Conservation (phyloP, 2,888 invertebrate genomes). For the Xestia c-nigrum region DNA sequence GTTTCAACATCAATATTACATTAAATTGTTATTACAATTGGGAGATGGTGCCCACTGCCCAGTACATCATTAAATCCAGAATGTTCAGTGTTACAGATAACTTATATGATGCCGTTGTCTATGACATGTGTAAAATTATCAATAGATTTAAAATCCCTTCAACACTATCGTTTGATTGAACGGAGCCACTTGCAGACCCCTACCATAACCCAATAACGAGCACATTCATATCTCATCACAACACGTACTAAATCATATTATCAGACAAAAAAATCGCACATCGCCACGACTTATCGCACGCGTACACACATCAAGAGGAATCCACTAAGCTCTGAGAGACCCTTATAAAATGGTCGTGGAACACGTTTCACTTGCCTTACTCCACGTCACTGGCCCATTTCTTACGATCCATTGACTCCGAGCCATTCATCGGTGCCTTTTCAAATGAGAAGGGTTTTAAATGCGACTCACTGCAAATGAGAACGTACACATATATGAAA, state of each 20-base stretch:
- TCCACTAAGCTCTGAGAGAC: slow-evolving; percentile 72
- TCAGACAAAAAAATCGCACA: slow-evolving; percentile 55
- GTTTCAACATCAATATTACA: not conserved
- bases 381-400: slow-evolving; percentile 87
- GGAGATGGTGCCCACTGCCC: not conserved
- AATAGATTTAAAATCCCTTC: not conserved
- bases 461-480: slow-evolving; percentile 84
- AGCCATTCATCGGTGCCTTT: slow-evolving; percentile 88
- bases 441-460: slow-evolving; percentile 86
- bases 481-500: slow-evolving; percentile 76
- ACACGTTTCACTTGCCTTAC: slow-evolving; percentile 82
- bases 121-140: not conserved
- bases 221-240: slow-evolving; percentile 36
- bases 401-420: slow-evolving; percentile 89
- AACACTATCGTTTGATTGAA: not conserved
- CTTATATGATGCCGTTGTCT: not conserved
- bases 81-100: not conserved
- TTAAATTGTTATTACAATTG: not conserved
- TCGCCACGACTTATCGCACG: slow-evolving; percentile 62
- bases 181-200: not conserved
- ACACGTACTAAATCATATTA: slow-evolving; percentile 47
- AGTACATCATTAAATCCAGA: not conserved
- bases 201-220: slow-evolving; percentile 30
- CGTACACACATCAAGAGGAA: slow-evolving; percentile 59
- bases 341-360: slow-evolving; percentile 76